Conservation (phyloP, 1,140 invertebrate species). For the Drosophila baimaii region DNA sequence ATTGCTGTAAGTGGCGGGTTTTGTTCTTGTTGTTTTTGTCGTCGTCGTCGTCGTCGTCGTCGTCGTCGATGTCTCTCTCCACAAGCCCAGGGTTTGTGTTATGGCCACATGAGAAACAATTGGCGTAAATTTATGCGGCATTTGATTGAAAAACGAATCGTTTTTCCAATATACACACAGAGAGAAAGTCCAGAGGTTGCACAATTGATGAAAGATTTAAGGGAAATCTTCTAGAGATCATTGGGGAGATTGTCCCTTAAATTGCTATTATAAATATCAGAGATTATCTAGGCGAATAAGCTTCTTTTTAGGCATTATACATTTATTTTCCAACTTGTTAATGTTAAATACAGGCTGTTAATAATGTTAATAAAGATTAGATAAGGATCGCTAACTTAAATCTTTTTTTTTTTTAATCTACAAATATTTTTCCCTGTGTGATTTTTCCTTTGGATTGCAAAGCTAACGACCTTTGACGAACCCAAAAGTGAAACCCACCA, state of each 20-base stretch:
- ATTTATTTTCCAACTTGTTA: too few species aligned
- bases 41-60: not conserved
- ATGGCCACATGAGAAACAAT: slow-evolving; percentile 46
- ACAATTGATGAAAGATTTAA: not conserved
- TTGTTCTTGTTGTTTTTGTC: too few species aligned
- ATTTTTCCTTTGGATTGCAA: not conserved
- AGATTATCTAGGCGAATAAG: too few species aligned
- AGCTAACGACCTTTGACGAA: slow-evolving; percentile 29
- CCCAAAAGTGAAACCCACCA: slow-evolving; percentile 6
- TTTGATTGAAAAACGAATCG: slow-evolving; percentile 64
- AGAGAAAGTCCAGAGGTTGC: not conserved
- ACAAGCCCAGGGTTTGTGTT: slow-evolving; percentile 14
- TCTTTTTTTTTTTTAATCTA: not conserved
- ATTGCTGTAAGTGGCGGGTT: slow-evolving; percentile 54
- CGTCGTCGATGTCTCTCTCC: not conserved
- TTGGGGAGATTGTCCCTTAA: not conserved
- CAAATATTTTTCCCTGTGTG: slow-evolving; percentile 5
- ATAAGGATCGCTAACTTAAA: too few species aligned
- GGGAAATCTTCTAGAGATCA: not conserved
- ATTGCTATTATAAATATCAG: not conserved
- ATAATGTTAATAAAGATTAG: too few species aligned
- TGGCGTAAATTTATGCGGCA: slow-evolving; percentile 65
- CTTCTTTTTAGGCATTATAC: too few species aligned
- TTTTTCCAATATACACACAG: slow-evolving; percentile 4
- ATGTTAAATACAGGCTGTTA: too few species aligned